phyloP scores from a whole-genome alignment of 1,140 invertebrate genomes.

The Protaetia brevitarsis region DNA sequence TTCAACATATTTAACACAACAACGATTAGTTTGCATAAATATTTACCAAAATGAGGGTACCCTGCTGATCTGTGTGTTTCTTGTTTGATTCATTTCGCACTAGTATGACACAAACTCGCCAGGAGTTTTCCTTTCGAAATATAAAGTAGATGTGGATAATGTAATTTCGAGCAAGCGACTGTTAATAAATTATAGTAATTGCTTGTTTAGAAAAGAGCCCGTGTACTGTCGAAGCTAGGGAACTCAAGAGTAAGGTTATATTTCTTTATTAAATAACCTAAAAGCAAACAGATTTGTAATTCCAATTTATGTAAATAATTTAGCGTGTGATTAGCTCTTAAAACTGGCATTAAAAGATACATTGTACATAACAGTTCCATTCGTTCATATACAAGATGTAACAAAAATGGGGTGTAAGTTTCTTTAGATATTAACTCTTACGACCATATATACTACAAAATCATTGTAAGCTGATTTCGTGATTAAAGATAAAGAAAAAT shows the following conservation, averaged over 20 bases:
- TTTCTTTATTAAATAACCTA: background rate
- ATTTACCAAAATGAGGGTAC: background rate
- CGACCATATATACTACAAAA: too few relatives aligned
- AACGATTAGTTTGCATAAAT: background rate
- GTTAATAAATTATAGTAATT: constrained; percentile 54
- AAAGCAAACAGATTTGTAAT: background rate
- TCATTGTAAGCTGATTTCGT: too few relatives aligned
- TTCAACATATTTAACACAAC: too few relatives aligned
- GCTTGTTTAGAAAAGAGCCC: constrained; percentile 54
- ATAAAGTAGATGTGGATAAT: constrained; percentile 53
- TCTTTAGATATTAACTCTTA: too few relatives aligned
- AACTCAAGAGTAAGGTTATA: constrained; percentile 53
- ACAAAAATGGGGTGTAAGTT: too few relatives aligned
- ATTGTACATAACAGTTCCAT: too few relatives aligned
- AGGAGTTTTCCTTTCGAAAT: background rate
- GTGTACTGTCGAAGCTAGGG: constrained; percentile 53
- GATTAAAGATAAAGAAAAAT: too few relatives aligned
- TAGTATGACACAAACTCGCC: background rate
- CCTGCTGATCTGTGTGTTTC: background rate
- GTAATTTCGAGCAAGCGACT: constrained; percentile 55
- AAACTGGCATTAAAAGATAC: too few relatives aligned
- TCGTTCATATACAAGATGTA: too few relatives aligned
- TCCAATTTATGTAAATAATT: background rate
- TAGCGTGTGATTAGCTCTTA: too few relatives aligned
- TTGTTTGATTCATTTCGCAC: background rate